Evolutionary conservation across 2,113 vertebrate genomes (phyloP), one percentile per base, ranked within the genome.

Genomic region (Otolemur garnettii): DNA sequence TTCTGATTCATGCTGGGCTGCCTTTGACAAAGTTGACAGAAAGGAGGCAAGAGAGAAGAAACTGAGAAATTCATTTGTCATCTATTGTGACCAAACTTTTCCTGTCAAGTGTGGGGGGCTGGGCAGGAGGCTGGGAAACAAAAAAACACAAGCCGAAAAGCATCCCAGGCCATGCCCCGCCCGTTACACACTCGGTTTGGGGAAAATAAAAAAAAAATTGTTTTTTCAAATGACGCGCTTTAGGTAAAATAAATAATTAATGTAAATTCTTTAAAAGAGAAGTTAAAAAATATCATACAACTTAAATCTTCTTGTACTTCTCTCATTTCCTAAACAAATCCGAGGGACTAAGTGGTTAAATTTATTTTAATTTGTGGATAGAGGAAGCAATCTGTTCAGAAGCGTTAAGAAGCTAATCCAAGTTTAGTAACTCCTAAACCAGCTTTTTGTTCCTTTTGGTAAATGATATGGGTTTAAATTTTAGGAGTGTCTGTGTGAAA

Each of bases 211-310:
- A 93, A 81, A 50, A 50, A 50, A 50, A 50, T 10, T 50, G 4
- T 50, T 50, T 50, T 50, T 45, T 30, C 0, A 2, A 81, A 81
- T 26, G 19, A 33, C 14, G 28, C 50, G 62, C 35, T 66, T 81
- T 68, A 42, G 30, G 19, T 22, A 82, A 83, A 93, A 79, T 50
- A 87, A 91, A 62, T 28, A 28, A 55, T 9, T 9, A 28, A 64
- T 17, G n/a, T 33, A 66, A 77, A 60, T 38, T 81, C n/a, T 80
- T 96, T 57, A 35, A 94, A 87, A 91, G 83, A 85, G 35, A 88
- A 91, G 64, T 75, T 80, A 87, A 66, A 2, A n/a, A n/a, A 62
- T 17, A 45, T 50, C 42, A 35, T 62, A 13, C 33, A 55, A 81
- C 35, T 75, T 60, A 57, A 91, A 69, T 74, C 5, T 89, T 68